Evolutionary conservation across 2,113 vertebrate genomes (phyloP).

Genomic region (Takifugu bimaculatus): DNA sequence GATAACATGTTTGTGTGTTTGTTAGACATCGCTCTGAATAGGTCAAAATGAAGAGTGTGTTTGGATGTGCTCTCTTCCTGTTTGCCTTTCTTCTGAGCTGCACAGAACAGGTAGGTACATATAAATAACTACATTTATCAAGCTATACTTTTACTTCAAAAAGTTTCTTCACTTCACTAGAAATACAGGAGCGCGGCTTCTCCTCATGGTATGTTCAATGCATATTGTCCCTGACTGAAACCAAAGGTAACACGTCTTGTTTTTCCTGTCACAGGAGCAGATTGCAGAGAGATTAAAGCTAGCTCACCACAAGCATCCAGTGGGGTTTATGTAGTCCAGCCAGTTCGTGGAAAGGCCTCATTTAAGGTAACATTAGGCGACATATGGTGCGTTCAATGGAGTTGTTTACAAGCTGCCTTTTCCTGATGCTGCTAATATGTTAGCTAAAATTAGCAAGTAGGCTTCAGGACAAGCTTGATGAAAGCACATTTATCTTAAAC

Average conservation of each 20-base stretch:
- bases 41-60: slow-evolving; percentile 33
- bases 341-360: background rate
- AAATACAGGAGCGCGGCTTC: too few relatives aligned
- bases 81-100: slow-evolving; percentile 19
- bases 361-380: slow-evolving; percentile 49
- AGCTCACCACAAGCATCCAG: slow-evolving; percentile 30
- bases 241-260: background rate
- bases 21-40: background rate
- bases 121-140: background rate
- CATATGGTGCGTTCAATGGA: too few relatives aligned
- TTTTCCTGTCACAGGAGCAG: slow-evolving; percentile 34
- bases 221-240: background rate
- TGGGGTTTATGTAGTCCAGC: slow-evolving; percentile 60
- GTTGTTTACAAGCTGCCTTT: too few relatives aligned
- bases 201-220: slow-evolving; percentile 31
- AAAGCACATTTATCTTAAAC: too few relatives aligned
- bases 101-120: slow-evolving; percentile 29
- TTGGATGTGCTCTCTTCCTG: slow-evolving; percentile 4
- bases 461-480: too few relatives aligned
- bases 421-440: too few relatives aligned
- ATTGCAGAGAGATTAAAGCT: slow-evolving; percentile 60
- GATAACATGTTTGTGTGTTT: too few relatives aligned
- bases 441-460: too few relatives aligned
- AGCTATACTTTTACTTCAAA: background rate
- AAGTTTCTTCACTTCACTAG: background rate